Percentiles rank a stretch among this genome's conserved stretches.
Conservation (phyloP, 2,888 invertebrate species). For the Crematogaster levior region DNA sequence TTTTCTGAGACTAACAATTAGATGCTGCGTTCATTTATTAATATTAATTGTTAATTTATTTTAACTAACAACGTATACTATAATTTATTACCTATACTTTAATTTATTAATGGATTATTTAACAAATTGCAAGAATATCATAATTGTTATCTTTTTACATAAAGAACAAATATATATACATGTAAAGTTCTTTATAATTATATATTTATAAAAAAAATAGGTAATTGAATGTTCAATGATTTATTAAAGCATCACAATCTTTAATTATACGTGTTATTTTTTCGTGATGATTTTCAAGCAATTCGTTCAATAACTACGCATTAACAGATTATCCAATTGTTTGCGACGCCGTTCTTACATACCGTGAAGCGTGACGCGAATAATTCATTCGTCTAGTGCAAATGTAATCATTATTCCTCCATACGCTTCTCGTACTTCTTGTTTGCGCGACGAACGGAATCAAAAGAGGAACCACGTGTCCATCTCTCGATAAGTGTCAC, state of each 20-base stretch:
- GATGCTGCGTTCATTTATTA: neutral
- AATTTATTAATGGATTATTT: neutral
- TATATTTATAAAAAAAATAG: neutral
- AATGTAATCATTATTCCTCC: constrained; percentile 14
- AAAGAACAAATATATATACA: neutral
- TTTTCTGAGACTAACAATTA: neutral
- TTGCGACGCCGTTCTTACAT: neutral
- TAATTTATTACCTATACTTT: too few species aligned
- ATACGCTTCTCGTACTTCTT: neutral
- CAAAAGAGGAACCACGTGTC: neutral
- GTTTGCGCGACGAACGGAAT: neutral
- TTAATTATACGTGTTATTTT: neutral
- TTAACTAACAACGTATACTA: too few species aligned
- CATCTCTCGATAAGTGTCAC: neutral
- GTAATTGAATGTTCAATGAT: neutral
- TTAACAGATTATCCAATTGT: constrained; percentile 38
- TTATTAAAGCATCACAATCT: neutral
- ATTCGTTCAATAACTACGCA: neutral
- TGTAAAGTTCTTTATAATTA: too few species aligned
- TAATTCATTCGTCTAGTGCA: constrained; percentile 38
- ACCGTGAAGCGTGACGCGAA: constrained; percentile 10
- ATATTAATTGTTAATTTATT: neutral
- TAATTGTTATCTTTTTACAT: neutral
- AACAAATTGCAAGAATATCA: neutral
- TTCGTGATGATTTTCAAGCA: neutral